Evolutionary conservation across 2,888 invertebrate genomes (phyloP).

Genomic region (Drosophila niveifrons): DNA sequence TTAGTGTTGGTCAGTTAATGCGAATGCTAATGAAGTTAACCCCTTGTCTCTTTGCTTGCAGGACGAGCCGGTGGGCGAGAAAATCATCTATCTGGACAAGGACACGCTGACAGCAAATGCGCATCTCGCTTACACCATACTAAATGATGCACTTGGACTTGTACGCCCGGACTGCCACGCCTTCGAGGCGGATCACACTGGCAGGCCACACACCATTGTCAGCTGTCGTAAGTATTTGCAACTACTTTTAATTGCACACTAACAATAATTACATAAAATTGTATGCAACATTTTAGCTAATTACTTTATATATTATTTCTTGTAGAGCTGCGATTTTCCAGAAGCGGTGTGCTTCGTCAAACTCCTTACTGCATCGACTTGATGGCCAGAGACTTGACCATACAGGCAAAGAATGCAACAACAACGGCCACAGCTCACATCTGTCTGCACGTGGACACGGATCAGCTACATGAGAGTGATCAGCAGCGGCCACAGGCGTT

Average conservation of each 20-base stretch:
- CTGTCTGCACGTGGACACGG: constrained; percentile 84
- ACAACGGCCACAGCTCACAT: constrained; percentile 82
- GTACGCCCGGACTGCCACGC: constrained; percentile 81
- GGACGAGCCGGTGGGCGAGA: constrained; percentile 81
- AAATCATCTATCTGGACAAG: constrained; percentile 83
- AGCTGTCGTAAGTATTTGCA: constrained; percentile 83
- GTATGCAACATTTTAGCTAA: background rate
- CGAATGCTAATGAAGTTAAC: constrained; percentile 64
- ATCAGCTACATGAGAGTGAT: constrained; percentile 80
- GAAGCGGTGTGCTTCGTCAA: constrained; percentile 80
- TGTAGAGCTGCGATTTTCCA: constrained; percentile 82
- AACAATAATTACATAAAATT: no score
- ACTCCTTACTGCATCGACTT: constrained; percentile 86
- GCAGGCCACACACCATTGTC: constrained; percentile 82
- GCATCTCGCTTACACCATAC: constrained; percentile 80
- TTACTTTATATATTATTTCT: background rate
- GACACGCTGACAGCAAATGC: constrained; percentile 83
- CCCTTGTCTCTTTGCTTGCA: constrained; percentile 43
- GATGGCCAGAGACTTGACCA: constrained; percentile 86
- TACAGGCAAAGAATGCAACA: constrained; percentile 68
- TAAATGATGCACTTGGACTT: constrained; percentile 80
- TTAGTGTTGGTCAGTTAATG: constrained; percentile 74
- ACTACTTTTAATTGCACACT: no score
- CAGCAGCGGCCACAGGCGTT: constrained; percentile 82
- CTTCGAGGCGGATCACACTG: constrained; percentile 84